A percentile compares a stretch with the other conserved stretches of the same genome.
phyloP scores from a whole-genome alignment of 2,888 invertebrate genomes.

The Cremastinae sp. region DNA sequence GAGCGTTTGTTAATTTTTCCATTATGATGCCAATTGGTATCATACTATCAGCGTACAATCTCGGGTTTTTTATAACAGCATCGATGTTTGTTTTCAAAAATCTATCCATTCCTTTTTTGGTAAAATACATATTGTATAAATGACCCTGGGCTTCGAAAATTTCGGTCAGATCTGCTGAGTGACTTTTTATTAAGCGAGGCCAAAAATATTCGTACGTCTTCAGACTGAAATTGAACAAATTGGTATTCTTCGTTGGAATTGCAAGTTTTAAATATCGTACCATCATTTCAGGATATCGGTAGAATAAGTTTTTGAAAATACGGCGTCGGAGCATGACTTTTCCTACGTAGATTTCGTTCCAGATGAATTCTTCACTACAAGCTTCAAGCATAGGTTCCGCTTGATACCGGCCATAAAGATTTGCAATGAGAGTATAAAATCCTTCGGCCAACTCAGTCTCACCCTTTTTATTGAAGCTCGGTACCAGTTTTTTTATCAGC shows the following conservation, averaged over 20 bases:
- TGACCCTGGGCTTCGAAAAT: constrained; percentile 61
- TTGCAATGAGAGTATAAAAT: constrained; percentile 66
- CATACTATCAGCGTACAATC: no score
- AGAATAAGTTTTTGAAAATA: constrained; percentile 58
- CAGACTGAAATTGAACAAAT: constrained; percentile 12
- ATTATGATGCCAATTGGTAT: constrained; percentile 67
- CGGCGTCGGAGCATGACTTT: constrained; percentile 60
- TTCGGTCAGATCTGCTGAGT: constrained; percentile 66
- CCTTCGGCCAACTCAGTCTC: constrained; percentile 65
- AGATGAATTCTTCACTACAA: constrained; percentile 71
- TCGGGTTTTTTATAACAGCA: no score
- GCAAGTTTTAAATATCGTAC: constrained; percentile 70
- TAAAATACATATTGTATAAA: constrained; percentile 60
- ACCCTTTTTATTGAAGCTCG: constrained; percentile 53
- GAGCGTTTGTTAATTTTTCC: constrained; percentile 51
- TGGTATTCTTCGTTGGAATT: constrained; percentile 23
- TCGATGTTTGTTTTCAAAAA: constrained; percentile 69
- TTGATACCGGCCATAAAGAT: constrained; percentile 65
- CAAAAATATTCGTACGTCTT: constrained; percentile 62
- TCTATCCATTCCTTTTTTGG: constrained; percentile 63
- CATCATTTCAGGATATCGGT: constrained; percentile 68
- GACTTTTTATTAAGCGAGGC: constrained; percentile 66
- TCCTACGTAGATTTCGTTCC: constrained; percentile 51
- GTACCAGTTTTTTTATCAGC: constrained; percentile 69
- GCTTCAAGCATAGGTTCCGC: constrained; percentile 69